These are phyloP conservation scores for Spongilla lacustris DNA, from an alignment of 37 sponge, comb jelly and placozoan genomes.

Conservation along the genomic window DNA sequence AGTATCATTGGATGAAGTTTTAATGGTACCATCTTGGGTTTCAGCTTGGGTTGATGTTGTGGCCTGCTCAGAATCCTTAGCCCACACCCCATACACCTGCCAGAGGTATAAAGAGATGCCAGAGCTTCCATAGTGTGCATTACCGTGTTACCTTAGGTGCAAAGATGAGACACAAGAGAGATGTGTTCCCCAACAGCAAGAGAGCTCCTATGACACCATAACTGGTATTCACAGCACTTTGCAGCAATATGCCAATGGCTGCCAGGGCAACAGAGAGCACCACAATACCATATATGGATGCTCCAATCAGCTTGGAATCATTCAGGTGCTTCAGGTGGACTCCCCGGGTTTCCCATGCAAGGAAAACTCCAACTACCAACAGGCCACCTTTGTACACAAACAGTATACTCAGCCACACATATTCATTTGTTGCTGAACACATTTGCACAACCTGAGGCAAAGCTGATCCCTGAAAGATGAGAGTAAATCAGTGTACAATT, in stretches of 20 bases:
- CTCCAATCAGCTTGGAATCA: constrained; percentile 59
- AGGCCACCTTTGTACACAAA: constrained; percentile 62
- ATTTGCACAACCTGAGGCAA: constrained; percentile 30
- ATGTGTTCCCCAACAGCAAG: constrained; percentile 48
- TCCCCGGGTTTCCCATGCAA: constrained; percentile 68
- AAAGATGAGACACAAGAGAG: constrained; percentile 59
- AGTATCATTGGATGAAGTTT: not conserved
- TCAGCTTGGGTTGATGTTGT: not conserved
- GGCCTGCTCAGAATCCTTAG: not conserved
- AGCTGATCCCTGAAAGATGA: constrained; percentile 19
- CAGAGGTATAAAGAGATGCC: too few species aligned
- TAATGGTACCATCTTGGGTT: not conserved
- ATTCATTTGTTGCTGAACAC: constrained; percentile 12
- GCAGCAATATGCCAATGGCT: constrained; percentile 39
- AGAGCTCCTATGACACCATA: constrained; percentile 60
- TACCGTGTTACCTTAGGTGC: constrained; percentile 47
- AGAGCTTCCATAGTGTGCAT: too few species aligned
- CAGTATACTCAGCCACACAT: constrained; percentile 39
- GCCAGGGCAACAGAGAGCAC: constrained; percentile 50
- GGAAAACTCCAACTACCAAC: constrained; percentile 51
- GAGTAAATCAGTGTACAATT: not conserved
- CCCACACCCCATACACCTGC: not conserved
- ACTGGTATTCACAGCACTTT: constrained; percentile 10
- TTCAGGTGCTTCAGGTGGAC: constrained; percentile 56
- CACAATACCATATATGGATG: constrained; percentile 63